Conservation (phyloP, 1,140 invertebrate genomes). For the Drosophila kurseongensis region DNA sequence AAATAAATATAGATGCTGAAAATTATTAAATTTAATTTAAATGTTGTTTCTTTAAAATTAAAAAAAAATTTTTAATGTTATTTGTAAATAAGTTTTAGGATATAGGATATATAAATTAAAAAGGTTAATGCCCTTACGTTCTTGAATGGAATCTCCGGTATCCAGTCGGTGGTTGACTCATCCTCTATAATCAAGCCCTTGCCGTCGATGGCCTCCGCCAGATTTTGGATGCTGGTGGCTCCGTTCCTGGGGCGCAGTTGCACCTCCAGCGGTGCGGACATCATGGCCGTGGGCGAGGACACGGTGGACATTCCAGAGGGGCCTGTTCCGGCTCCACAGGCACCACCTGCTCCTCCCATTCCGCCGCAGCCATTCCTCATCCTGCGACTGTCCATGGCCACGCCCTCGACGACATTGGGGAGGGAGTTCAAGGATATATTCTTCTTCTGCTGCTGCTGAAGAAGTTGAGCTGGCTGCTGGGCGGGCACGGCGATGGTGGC, state of each 20-base stretch:
- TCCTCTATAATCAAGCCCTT: slow-evolving; percentile 88
- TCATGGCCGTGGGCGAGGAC: slow-evolving; percentile 74
- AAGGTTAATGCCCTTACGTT: slow-evolving; percentile 87
- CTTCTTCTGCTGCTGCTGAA: slow-evolving; percentile 80
- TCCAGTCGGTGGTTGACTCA: slow-evolving; percentile 92
- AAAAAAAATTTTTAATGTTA: too few relatives aligned
- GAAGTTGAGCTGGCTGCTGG: slow-evolving; percentile 59
- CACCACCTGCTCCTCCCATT: slow-evolving; percentile 1
- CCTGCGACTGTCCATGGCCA: slow-evolving; percentile 64
- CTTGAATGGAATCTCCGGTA: slow-evolving; percentile 95
- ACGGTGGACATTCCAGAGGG: slow-evolving; percentile 65
- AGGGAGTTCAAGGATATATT: slow-evolving; percentile 79
- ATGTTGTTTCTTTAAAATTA: too few relatives aligned
- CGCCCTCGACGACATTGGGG: slow-evolving; percentile 80
- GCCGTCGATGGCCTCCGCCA: slow-evolving; percentile 60
- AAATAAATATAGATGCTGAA: too few relatives aligned
- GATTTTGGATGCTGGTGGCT: slow-evolving; percentile 62
- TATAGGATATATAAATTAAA: too few relatives aligned
- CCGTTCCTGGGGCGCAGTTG: slow-evolving; percentile 66
- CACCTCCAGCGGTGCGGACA: slow-evolving; percentile 61
- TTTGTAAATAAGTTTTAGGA: too few relatives aligned
- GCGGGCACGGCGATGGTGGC: slow-evolving; percentile 52
- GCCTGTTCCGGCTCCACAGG: slow-evolving; percentile 20
- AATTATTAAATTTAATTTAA: too few relatives aligned
- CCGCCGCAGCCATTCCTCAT: slow-evolving; percentile 50